phyloP scores from a whole-genome alignment of 1,140 invertebrate genomes.

The Steinernema feltiae region DNA sequence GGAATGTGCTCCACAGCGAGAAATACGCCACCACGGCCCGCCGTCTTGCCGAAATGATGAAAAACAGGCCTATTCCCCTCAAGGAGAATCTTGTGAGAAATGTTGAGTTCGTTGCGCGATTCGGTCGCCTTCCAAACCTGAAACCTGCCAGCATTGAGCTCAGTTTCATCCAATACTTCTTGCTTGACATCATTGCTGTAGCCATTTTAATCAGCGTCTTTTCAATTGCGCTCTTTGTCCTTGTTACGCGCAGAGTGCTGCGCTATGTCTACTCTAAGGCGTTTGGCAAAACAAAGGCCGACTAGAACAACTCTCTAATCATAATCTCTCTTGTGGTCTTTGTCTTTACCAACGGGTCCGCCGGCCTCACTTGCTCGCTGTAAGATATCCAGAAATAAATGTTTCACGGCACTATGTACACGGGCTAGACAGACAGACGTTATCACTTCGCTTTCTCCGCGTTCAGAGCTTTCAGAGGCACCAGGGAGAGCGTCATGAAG shows the following conservation, averaged over 20 bases:
- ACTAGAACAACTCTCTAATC: too few relatives aligned
- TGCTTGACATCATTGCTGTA: background rate
- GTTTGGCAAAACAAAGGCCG: too few relatives aligned
- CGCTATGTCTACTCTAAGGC: too few relatives aligned
- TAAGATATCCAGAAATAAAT: too few relatives aligned
- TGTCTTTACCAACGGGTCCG: too few relatives aligned
- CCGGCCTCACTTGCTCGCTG: too few relatives aligned
- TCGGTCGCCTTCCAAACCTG: background rate
- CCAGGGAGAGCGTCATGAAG: constrained; percentile 3
- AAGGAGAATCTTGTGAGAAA: background rate
- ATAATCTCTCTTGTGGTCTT: too few relatives aligned
- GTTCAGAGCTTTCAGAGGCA: background rate
- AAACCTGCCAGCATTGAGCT: background rate
- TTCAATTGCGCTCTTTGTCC: background rate
- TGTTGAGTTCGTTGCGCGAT: background rate
- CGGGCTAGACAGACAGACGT: too few relatives aligned
- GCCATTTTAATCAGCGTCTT: background rate
- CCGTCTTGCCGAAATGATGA: background rate
- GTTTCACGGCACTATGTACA: too few relatives aligned
- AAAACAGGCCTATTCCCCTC: background rate
- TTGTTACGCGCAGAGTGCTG: background rate
- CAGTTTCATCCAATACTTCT: background rate
- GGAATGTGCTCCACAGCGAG: background rate
- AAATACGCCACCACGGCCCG: background rate
- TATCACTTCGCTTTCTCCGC: background rate